Evolutionary conservation across 2,797 vertebrate genomes (phyloP).

Genomic region (Lates japonicus): DNA sequence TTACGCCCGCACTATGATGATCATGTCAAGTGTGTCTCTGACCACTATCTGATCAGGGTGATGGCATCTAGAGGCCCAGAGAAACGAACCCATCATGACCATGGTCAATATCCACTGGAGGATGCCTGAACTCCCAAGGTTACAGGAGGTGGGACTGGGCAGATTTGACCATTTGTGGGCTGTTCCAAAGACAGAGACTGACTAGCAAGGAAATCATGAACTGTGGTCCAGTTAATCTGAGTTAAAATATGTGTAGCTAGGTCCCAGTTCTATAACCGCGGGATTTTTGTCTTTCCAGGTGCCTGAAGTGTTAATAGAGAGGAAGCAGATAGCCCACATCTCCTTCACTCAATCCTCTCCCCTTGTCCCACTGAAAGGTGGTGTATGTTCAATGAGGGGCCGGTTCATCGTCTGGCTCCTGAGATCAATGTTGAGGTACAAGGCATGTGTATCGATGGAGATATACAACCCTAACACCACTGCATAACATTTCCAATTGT

Average conservation of each 20-base stretch:
- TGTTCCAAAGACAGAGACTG: not conserved
- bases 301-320: constrained; percentile 60
- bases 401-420: constrained; percentile 77
- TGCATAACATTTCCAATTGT: not conserved
- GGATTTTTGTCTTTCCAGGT: constrained; percentile 73
- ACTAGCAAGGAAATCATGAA: no score
- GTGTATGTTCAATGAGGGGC: constrained; percentile 86
- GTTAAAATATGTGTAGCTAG: no score
- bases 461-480: no score
- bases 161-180: not conserved
- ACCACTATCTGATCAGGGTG: constrained; percentile 83
- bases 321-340: constrained; percentile 68
- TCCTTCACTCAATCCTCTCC: constrained; percentile 87
- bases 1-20: constrained; percentile 84
- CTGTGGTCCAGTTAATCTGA: no score
- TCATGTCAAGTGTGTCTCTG: constrained; percentile 80
- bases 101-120: constrained; percentile 81
- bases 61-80: constrained; percentile 67
- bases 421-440: constrained; percentile 71
- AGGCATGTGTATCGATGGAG: no score
- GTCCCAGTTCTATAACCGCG: no score
- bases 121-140: constrained; percentile 75
- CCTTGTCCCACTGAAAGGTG: constrained; percentile 78
- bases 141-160: constrained; percentile 58
- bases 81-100: constrained; percentile 69